Evolutionary conservation across 2,888 invertebrate species (phyloP).

Genomic region (Sphaerophoria taeniata): DNA sequence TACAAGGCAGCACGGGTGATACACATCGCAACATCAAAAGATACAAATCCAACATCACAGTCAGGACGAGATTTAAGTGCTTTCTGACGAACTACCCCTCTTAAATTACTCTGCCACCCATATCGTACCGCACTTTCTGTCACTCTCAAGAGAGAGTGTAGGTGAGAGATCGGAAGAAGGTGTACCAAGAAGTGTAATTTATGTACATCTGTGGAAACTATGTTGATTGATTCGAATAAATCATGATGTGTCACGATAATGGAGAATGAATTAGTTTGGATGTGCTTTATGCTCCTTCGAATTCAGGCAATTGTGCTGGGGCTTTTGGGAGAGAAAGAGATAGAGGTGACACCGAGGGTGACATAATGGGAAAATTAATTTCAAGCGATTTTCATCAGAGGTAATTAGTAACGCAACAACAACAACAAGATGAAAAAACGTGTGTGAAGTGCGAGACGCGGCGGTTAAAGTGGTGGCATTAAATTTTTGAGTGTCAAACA

Average conservation of each 20-base stretch:
- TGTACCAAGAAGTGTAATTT: slow-evolving; percentile 48
- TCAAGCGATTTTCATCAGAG: slow-evolving; percentile 70
- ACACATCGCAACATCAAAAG: slow-evolving; percentile 16
- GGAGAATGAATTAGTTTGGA: slow-evolving; percentile 63
- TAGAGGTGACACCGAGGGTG: slow-evolving; percentile 21
- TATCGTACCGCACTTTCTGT: not conserved
- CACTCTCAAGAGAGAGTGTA: not conserved
- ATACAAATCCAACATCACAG: slow-evolving; percentile 20
- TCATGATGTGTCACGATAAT: slow-evolving; percentile 67
- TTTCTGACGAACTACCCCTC: slow-evolving; percentile 3
- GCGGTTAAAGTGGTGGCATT: slow-evolving; percentile 67
- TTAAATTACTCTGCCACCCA: not conserved
- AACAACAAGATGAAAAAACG: slow-evolving; percentile 28
- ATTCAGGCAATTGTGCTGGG: not conserved
- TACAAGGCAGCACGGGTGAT: slow-evolving; percentile 25
- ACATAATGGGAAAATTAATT: slow-evolving; percentile 72
- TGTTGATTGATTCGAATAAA: slow-evolving; percentile 74
- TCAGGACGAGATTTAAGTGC: slow-evolving; percentile 55
- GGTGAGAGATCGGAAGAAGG: not conserved
- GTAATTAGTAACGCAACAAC: slow-evolving; percentile 69
- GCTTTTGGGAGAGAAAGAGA: not conserved
- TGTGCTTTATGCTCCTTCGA: not conserved
- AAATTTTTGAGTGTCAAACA: slow-evolving; percentile 60
- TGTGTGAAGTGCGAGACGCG: slow-evolving; percentile 18
- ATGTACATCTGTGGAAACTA: slow-evolving; percentile 72